phyloP scores from a whole-genome alignment of 2,888 invertebrate species.

The Bombylius discolor region DNA sequence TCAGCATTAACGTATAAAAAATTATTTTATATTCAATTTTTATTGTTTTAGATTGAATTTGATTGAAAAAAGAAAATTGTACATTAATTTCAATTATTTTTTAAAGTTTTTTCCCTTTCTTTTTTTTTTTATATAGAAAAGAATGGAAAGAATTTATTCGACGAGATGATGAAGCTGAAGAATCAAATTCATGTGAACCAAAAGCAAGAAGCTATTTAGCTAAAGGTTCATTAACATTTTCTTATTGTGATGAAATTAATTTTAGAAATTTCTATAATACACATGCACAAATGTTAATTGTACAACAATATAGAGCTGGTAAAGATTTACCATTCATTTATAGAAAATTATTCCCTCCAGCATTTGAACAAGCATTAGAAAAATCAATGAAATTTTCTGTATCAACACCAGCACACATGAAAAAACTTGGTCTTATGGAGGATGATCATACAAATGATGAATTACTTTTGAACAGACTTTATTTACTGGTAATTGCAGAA shows the following conservation, averaged over 20 bases:
- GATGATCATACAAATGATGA: background rate
- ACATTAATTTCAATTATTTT: too few relatives aligned
- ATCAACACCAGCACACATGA: background rate
- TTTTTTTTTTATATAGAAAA: background rate
- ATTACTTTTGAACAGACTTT: background rate
- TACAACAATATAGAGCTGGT: background rate
- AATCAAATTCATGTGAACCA: background rate
- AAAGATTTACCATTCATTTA: background rate
- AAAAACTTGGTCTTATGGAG: background rate
- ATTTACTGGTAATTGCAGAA: background rate
- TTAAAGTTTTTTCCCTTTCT: too few relatives aligned
- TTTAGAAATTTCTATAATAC: background rate
- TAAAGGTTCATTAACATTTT: conserved; percentile 1
- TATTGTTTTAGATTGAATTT: too few relatives aligned
- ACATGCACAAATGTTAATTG: conserved; percentile 5
- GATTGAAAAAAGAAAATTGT: too few relatives aligned
- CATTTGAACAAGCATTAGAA: conserved; percentile 1
- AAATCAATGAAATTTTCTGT: background rate
- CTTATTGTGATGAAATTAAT: conserved; percentile 1
- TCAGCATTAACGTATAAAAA: background rate
- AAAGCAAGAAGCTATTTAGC: background rate
- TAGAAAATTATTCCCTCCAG: background rate
- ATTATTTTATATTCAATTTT: too few relatives aligned
- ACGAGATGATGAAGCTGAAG: background rate
- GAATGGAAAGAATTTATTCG: conserved; percentile 2